These are phyloP conservation scores for Dryadula phaetusa DNA, from an alignment of 2,888 invertebrate species.

Conservation along the genomic window DNA sequence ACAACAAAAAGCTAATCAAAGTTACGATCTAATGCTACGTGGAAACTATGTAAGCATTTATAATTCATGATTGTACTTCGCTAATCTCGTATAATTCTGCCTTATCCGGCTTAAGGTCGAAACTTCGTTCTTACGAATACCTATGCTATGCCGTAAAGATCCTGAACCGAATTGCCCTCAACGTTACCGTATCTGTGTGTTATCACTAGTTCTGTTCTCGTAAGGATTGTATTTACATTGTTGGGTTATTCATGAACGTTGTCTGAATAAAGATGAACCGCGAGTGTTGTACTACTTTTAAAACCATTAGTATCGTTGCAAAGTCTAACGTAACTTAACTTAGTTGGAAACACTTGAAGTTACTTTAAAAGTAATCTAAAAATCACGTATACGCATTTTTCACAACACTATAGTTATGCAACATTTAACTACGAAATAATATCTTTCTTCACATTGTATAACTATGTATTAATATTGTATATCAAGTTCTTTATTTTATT, in stretches of 20 bases:
- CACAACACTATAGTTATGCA: not conserved
- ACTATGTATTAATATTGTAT: not conserved
- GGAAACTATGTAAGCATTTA: slow-evolving; percentile 37
- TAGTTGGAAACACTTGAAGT: slow-evolving; percentile 8
- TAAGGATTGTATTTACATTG: slow-evolving; percentile 69
- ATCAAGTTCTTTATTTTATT: not conserved
- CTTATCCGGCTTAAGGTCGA: slow-evolving; percentile 62
- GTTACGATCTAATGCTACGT: slow-evolving; percentile 11
- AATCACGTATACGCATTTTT: not conserved
- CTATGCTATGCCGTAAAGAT: slow-evolving; percentile 62
- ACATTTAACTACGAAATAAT: not conserved
- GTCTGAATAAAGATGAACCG: slow-evolving; percentile 79
- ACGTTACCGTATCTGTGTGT: slow-evolving; percentile 54
- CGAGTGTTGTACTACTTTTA: slow-evolving; percentile 61
- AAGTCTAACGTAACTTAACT: slow-evolving; percentile 40
- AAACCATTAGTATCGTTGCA: slow-evolving; percentile 53
- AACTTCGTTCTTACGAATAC: slow-evolving; percentile 56
- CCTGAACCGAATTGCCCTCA: slow-evolving; percentile 63
- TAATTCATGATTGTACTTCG: slow-evolving; percentile 50
- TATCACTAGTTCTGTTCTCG: slow-evolving; percentile 68
- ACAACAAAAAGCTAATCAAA: slow-evolving; percentile 16
- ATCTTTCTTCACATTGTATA: not conserved
- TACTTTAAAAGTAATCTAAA: slow-evolving; percentile 3
- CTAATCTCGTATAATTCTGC: slow-evolving; percentile 65
- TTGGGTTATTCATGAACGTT: slow-evolving; percentile 77